Evolutionary conservation across 2,113 vertebrate genomes (phyloP), one percentile per base, ranked within the genome.

Genomic region (Acrocephalus arundinaceus): DNA sequence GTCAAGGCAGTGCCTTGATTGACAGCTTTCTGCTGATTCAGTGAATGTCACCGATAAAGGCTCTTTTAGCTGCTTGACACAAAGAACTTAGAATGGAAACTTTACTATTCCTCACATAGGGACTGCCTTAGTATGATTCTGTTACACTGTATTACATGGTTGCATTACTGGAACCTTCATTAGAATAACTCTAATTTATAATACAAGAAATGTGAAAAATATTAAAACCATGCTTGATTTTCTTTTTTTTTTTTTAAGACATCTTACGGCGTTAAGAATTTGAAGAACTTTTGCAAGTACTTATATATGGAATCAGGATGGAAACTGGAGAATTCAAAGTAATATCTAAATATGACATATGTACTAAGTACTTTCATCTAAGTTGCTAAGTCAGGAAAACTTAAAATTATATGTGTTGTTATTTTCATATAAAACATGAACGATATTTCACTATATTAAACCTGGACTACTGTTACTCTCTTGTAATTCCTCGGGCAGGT

Each of bases 91-190:
- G 63, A 23, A 71, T 37, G 2, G 0, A 58, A 76, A 59, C 31
- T 62, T 46, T 20, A 30, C 33, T 58, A 0, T 71, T 89, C 28
- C 28, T 74, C 5, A 1, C 1, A 0, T 4, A 35, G 6, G 9
- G 16, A 11, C 58, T 61, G 27, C 62, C 57, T 61, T 35, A 54
- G 30, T 45, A 15, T 46, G n/a, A 51, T 41, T 82, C 41, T 87
- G 21, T 65, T 45, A 24, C 14, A 43, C 6, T 21, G 31, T 51
- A 19, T 72, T 75, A 57, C 14, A 5, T 16, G 5, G 30, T 25
- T 89, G 35, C 1, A 3, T 73, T 77, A 39, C 15, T 48, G 39
- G 73, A 80, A 73, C 16, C 20, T 49, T 83, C 21, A 14, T 39
- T 24, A 73, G 13, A 66, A 37, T 61, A 76, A 66, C 35, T 31